A percentile compares a stretch with the other conserved stretches of the same genome.
Evolutionary conservation across 1,140 invertebrate genomes (phyloP).

Genomic region (Drosophila albomicans): DNA sequence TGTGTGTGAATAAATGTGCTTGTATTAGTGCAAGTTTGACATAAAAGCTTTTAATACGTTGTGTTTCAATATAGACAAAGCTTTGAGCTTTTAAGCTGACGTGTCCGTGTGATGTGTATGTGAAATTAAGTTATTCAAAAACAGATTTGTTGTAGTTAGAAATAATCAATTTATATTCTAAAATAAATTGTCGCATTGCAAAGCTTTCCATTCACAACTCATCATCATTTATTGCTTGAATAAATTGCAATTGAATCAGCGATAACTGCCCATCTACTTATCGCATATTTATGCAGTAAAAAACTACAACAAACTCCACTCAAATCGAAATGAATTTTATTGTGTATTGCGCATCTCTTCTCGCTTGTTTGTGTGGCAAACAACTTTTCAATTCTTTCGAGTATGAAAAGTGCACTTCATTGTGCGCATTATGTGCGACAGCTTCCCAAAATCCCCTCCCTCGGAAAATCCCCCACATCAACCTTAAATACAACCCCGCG

Average conservation of each 20-base stretch:
- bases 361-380: conserved; percentile 48
- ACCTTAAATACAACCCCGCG: conserved; percentile 2
- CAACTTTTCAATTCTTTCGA: conserved; percentile 78
- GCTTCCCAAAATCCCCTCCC: conserved; percentile 20
- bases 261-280: conserved; percentile 22
- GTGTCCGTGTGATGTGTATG: background rate
- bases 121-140: too few relatives aligned
- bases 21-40: background rate
- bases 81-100: too few relatives aligned
- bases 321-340: conserved; percentile 6
- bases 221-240: background rate
- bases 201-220: background rate
- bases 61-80: background rate
- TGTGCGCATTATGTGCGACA: conserved; percentile 80
- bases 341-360: conserved; percentile 9
- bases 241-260: conserved; percentile 3
- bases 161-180: too few relatives aligned
- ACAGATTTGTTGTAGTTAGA: too few relatives aligned
- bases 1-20: background rate
- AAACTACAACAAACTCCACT: background rate
- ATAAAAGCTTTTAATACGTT: background rate
- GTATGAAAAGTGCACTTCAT: conserved; percentile 83
- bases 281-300: conserved; percentile 44
- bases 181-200: too few relatives aligned
- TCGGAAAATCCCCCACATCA: conserved; percentile 1